Evolutionary conservation across 2,113 vertebrate genomes (phyloP).

Genomic region (Daboia siamensis): DNA sequence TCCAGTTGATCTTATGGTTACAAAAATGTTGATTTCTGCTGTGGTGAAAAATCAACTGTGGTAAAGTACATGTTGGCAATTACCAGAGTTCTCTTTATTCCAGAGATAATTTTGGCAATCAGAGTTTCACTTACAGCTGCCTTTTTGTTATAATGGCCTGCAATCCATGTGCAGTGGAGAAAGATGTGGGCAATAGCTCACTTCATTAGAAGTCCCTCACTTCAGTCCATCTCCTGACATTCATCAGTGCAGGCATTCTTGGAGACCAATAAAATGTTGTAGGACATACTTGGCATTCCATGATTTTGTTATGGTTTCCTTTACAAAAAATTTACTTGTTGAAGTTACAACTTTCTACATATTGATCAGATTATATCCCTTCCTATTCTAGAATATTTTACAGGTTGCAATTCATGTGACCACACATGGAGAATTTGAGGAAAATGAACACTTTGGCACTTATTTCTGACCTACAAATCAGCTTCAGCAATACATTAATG

Average conservation of each 20-base stretch:
- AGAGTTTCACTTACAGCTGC: neutral
- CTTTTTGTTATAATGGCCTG: neutral
- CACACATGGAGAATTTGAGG: neutral
- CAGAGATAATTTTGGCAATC: neutral
- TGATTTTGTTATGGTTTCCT: neutral
- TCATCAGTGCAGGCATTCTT: neutral
- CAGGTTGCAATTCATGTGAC: neutral
- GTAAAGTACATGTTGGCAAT: neutral
- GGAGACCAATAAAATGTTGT: neutral
- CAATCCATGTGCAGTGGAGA: neutral
- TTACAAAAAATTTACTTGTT: neutral
- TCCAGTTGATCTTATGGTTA: neutral
- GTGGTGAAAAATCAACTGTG: neutral
- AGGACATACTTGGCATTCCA: neutral
- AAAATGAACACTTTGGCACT: neutral
- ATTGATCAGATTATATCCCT: neutral
- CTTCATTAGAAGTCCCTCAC: neutral
- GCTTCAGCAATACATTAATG: neutral
- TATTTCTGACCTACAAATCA: neutral
- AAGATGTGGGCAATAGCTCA: neutral
- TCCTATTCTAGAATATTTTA: neutral
- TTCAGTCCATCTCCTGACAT: neutral
- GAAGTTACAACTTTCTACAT: neutral
- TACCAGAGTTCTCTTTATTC: neutral
- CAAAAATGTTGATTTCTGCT: neutral